Evolutionary conservation across 1,140 invertebrate species (phyloP).

Genomic region (Tetranychus cinnabarinus): DNA sequence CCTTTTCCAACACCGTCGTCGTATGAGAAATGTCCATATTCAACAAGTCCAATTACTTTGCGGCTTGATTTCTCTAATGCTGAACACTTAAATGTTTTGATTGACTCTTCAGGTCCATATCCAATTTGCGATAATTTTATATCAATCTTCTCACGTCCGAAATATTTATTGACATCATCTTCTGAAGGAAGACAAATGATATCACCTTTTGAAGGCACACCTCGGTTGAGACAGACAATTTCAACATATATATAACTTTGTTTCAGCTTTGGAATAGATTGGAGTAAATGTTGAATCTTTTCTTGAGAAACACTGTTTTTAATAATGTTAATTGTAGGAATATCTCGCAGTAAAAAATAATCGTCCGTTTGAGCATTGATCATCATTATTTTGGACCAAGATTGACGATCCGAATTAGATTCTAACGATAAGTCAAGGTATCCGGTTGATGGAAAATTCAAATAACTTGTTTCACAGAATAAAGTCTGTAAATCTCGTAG

Average conservation of each 20-base stretch:
- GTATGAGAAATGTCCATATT: conserved; percentile 2
- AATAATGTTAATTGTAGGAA: background rate
- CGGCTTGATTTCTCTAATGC: background rate
- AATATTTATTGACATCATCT: background rate
- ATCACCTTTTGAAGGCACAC: background rate
- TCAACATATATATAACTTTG: background rate
- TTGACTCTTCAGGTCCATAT: background rate
- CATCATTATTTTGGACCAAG: background rate
- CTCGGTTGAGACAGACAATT: background rate
- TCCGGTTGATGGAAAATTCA: conserved; percentile 2
- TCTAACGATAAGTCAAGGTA: background rate
- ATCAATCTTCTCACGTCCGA: background rate
- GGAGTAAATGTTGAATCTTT: background rate
- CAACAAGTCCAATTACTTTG: conserved; percentile 4
- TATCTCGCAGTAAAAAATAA: background rate
- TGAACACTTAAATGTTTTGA: background rate
- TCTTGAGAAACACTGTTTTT: background rate
- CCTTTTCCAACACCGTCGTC: too few species aligned
- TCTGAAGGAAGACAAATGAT: background rate
- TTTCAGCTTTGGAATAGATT: background rate
- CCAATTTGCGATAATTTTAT: background rate
- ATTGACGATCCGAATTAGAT: background rate
- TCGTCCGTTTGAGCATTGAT: background rate
- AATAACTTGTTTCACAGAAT: background rate
- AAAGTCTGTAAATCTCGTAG: conserved; percentile 5